Conservation (phyloP, 2,797 vertebrate species). For the Phoebastria nigripes region DNA sequence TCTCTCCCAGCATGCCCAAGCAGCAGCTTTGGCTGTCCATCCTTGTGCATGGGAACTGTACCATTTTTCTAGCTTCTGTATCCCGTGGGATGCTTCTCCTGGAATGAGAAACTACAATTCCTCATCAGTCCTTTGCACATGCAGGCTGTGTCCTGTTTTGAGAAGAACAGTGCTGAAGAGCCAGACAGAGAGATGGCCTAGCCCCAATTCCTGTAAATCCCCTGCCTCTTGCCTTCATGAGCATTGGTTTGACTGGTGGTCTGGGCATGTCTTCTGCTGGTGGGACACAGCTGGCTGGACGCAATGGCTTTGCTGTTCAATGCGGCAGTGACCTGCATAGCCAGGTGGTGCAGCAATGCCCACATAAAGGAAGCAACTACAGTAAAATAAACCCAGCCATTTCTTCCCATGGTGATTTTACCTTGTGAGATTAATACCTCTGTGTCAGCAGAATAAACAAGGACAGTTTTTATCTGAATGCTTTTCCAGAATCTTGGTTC, state of each 20-base stretch:
- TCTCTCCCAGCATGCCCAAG: accelerated
- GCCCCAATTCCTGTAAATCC: not conserved
- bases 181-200: not conserved
- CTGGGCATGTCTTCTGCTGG: not conserved
- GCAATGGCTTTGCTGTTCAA: not conserved
- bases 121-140: not conserved
- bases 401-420: not conserved
- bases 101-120: not conserved
- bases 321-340: accelerated
- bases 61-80: not conserved
- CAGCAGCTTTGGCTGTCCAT: not conserved
- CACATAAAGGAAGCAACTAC: not conserved
- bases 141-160: not conserved
- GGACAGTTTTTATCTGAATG: not conserved
- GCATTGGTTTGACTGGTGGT: not conserved
- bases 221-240: not conserved
- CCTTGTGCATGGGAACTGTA: not conserved
- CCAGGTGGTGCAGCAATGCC: not conserved
- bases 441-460: not conserved
- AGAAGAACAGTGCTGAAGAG: not conserved
- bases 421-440: not conserved
- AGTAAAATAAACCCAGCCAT: not conserved
- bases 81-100: not conserved
- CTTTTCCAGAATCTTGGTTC: not conserved
- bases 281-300: not conserved